Conservation (phyloP, 2,888 invertebrate genomes). For the Malthinus seriepunctatus region DNA sequence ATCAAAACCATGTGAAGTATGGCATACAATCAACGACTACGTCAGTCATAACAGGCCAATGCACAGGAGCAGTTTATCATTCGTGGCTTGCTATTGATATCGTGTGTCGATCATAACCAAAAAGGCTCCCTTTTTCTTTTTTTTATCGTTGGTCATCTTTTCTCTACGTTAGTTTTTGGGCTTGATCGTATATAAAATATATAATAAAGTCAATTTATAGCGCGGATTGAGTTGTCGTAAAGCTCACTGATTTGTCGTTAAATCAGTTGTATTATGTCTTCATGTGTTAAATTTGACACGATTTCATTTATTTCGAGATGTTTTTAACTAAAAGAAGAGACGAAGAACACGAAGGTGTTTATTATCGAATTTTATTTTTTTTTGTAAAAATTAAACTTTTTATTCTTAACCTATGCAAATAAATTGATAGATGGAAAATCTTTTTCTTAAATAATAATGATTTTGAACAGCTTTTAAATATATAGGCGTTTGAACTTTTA, state of each 20-base stretch:
- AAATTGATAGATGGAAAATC: neutral
- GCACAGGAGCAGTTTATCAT: constrained; percentile 20
- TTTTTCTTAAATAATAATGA: constrained; percentile 8
- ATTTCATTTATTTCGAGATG: too few relatives aligned
- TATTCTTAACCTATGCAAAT: neutral
- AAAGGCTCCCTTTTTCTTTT: constrained; percentile 9
- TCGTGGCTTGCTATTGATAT: constrained; percentile 18
- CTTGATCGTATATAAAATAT: constrained; percentile 13
- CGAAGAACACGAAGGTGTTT: neutral
- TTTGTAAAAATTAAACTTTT: neutral
- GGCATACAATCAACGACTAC: constrained; percentile 8
- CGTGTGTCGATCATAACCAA: constrained; percentile 16
- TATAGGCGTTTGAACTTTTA: constrained; percentile 47
- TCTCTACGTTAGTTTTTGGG: constrained; percentile 7
- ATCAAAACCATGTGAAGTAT: constrained; percentile 4
- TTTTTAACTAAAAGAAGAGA: neutral
- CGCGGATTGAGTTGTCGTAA: constrained; percentile 19
- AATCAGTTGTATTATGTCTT: constrained; percentile 12
- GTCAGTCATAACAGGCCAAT: constrained; percentile 16
- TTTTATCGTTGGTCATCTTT: constrained; percentile 18
- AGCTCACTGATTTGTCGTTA: constrained; percentile 16
- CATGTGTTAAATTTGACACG: constrained; percentile 8
- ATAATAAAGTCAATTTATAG: constrained; percentile 27
- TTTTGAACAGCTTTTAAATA: constrained; percentile 23
- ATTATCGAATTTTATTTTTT: neutral